These are phyloP conservation scores for Rhea americana DNA, from an alignment of 2,113 vertebrate species.

Conservation along the genomic window DNA sequence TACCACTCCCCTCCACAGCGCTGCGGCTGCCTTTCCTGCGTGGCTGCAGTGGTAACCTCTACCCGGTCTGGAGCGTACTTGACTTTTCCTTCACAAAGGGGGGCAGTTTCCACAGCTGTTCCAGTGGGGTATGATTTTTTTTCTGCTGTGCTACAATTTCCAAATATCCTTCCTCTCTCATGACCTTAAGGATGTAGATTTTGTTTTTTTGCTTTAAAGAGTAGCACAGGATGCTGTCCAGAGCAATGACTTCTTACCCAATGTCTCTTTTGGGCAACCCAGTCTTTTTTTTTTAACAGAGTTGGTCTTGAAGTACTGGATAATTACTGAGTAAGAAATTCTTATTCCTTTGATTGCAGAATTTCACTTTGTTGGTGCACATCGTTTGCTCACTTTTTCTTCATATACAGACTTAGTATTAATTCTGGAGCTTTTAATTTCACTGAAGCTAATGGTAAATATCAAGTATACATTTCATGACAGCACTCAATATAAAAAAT, in stretches of 20 bases:
- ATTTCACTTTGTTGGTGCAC: not conserved
- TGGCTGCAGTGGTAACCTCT: not conserved
- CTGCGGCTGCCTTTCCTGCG: not conserved
- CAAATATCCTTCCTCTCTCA: not conserved
- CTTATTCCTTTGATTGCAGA: not conserved
- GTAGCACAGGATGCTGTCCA: not conserved
- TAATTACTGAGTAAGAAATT: not conserved
- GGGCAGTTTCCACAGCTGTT: not conserved
- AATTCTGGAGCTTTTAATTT: not conserved
- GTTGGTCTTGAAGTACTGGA: not conserved
- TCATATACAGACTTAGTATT: not conserved
- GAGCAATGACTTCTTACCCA: not conserved
- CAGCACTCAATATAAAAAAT: not conserved
- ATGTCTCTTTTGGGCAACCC: not conserved
- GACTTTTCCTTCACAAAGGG: not conserved
- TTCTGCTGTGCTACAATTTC: not conserved
- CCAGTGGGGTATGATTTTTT: not conserved
- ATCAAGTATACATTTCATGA: not conserved
- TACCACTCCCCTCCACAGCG: rapidly evolving
- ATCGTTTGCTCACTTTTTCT: not conserved
- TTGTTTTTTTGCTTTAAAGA: not conserved
- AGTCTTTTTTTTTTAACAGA: not conserved
- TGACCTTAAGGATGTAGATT: not conserved
- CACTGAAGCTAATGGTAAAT: not conserved
- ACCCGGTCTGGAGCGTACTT: not conserved